Conservation (phyloP, 2,888 invertebrate genomes). For the Creontiades dilutus region DNA sequence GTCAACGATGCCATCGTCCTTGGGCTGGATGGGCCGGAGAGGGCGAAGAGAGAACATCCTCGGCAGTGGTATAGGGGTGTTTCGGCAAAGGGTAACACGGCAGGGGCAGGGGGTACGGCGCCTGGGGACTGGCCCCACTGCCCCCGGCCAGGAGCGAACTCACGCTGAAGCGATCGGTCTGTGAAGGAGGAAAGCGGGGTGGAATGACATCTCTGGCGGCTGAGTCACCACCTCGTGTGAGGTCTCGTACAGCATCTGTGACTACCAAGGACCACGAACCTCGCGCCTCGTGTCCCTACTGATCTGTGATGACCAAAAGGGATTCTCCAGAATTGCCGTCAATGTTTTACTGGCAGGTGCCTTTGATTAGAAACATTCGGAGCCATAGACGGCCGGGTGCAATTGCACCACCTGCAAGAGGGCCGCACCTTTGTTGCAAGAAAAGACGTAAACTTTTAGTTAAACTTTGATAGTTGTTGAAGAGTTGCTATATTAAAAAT, state of each 20-base stretch:
- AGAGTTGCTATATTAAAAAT: no score
- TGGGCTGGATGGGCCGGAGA: constrained; percentile 87
- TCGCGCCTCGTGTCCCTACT: constrained; percentile 76
- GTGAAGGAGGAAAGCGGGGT: constrained; percentile 87
- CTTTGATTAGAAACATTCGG: no score
- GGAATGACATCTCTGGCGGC: constrained; percentile 84
- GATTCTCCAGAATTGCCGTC: no score
- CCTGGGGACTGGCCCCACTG: constrained; percentile 80
- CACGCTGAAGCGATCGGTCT: constrained; percentile 80
- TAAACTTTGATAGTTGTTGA: no score
- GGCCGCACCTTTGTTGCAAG: no score
- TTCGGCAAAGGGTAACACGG: constrained; percentile 81
- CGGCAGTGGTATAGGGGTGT: constrained; percentile 86
- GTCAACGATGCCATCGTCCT: constrained; percentile 98
- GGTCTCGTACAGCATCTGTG: constrained; percentile 78
- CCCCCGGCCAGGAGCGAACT: constrained; percentile 83
- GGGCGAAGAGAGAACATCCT: constrained; percentile 86
- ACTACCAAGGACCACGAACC: constrained; percentile 80
- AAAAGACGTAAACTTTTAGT: no score
- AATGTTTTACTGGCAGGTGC: no score
- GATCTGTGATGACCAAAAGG: constrained; percentile 74
- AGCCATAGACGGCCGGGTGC: no score
- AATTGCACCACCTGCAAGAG: no score
- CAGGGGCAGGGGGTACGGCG: constrained; percentile 77
- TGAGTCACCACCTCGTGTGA: constrained; percentile 78